phyloP scores from a whole-genome alignment of 1,140 invertebrate species.

The Musca vetustissima region DNA sequence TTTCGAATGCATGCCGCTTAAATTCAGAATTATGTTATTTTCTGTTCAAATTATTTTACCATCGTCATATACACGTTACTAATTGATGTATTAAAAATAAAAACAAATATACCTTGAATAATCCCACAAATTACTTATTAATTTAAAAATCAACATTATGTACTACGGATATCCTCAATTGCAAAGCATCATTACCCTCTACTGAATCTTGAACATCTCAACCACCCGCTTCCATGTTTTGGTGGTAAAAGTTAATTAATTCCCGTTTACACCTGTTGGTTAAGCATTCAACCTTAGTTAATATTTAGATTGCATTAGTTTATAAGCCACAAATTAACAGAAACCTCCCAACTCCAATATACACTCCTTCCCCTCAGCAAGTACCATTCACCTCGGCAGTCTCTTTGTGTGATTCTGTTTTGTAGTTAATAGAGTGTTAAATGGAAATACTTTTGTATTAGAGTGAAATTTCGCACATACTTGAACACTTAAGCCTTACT shows the following conservation, averaged over 20 bases:
- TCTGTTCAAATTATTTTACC: no score
- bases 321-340: conserved; percentile 20
- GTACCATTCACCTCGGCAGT: conserved; percentile 1
- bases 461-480: conserved; percentile 29
- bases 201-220: no score
- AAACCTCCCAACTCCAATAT: neutral
- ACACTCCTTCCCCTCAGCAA: neutral
- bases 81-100: no score
- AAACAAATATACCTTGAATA: no score
- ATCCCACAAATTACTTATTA: no score
- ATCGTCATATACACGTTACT: no score
- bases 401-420: neutral
- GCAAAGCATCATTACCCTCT: no score
- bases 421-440: conserved; percentile 27
- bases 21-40: no score
- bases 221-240: no score
- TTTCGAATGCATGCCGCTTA: no score
- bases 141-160: no score
- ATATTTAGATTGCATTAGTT: conserved; percentile 21
- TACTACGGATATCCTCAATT: no score
- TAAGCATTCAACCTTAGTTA: conserved; percentile 8
- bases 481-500: conserved; percentile 4
- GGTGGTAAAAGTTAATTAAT: conserved; percentile 49
- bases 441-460: conserved; percentile 28
- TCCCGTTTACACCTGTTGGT: conserved; percentile 53